These are phyloP conservation scores for Dasypolia templi DNA, from an alignment of 2,888 invertebrate species.

Conservation along the genomic window DNA sequence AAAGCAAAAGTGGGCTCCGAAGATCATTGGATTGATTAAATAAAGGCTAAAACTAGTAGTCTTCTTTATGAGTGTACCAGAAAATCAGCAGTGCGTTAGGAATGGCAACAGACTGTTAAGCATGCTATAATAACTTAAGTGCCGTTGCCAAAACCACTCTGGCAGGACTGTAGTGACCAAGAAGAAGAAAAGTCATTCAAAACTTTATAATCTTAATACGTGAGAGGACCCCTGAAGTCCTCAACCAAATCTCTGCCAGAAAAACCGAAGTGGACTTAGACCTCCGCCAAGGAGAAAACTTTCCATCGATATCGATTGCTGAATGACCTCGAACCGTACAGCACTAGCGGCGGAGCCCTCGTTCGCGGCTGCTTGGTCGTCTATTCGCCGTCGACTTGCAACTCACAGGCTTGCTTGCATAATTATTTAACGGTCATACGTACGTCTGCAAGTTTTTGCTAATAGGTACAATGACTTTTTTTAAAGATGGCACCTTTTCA, in stretches of 20 bases:
- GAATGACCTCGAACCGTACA: constrained; percentile 82
- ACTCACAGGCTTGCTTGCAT: constrained; percentile 81
- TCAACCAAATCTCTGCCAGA: neutral
- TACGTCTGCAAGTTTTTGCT: too few relatives aligned
- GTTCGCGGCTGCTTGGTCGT: constrained; percentile 74
- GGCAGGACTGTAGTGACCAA: neutral
- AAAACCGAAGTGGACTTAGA: neutral
- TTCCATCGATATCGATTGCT: constrained; percentile 79
- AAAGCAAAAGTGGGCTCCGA: neutral
- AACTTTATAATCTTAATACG: too few relatives aligned
- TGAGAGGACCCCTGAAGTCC: neutral
- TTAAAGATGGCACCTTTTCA: constrained; percentile 31
- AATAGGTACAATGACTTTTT: constrained; percentile 26
- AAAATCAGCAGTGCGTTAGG: neutral
- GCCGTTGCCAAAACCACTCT: neutral
- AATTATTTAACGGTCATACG: constrained; percentile 81
- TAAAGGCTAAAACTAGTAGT: neutral
- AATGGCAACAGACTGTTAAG: neutral
- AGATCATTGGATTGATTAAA: neutral
- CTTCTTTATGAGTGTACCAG: neutral
- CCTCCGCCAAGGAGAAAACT: constrained; percentile 2
- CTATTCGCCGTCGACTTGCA: constrained; percentile 73
- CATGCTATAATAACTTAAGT: neutral
- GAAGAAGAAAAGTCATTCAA: neutral
- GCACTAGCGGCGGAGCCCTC: constrained; percentile 76